A percentile compares a stretch with the other conserved stretches of the same genome.
These are phyloP conservation scores for Cassiopea xamachana DNA, from an alignment of 30 jellyfish, hydroid and myxozoan genomes.

Conservation along the genomic window DNA sequence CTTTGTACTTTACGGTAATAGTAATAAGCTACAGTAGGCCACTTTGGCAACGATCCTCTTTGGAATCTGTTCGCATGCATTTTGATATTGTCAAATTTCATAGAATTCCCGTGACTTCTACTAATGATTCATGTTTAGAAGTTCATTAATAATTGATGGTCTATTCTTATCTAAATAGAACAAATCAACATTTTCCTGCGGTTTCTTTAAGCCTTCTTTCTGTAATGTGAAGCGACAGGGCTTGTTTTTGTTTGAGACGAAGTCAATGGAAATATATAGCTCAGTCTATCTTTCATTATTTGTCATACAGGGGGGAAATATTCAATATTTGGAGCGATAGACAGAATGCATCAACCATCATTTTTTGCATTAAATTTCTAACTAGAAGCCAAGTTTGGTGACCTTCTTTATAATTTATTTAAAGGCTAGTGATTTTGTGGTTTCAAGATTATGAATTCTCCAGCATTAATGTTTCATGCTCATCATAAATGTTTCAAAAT, in stretches of 20 bases:
- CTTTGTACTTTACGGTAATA: no score
- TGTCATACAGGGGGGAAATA: background rate
- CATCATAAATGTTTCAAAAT: background rate
- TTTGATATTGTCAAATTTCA: background rate
- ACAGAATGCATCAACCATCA: background rate
- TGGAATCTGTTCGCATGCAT: background rate
- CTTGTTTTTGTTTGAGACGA: background rate
- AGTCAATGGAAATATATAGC: no score
- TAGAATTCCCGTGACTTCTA: background rate
- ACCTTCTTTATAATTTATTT: constrained; percentile 30
- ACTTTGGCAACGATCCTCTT: no score
- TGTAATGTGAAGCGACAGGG: background rate
- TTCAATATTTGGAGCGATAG: background rate
- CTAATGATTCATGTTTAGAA: background rate
- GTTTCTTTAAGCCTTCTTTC: background rate
- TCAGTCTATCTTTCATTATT: no score
- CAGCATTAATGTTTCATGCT: constrained; percentile 40
- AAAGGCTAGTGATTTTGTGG: constrained; percentile 53
- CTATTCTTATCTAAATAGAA: background rate
- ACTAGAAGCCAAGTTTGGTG: background rate
- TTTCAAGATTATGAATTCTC: constrained; percentile 22
- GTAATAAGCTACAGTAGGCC: no score
- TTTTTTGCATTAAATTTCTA: background rate
- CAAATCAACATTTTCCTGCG: constrained; percentile 2
- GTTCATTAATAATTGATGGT: constrained; percentile 6